Evolutionary conservation across 2,797 vertebrate species (phyloP), one percentile per base, ranked within the genome.

Genomic region (Catamblyrhynchus diadema): DNA sequence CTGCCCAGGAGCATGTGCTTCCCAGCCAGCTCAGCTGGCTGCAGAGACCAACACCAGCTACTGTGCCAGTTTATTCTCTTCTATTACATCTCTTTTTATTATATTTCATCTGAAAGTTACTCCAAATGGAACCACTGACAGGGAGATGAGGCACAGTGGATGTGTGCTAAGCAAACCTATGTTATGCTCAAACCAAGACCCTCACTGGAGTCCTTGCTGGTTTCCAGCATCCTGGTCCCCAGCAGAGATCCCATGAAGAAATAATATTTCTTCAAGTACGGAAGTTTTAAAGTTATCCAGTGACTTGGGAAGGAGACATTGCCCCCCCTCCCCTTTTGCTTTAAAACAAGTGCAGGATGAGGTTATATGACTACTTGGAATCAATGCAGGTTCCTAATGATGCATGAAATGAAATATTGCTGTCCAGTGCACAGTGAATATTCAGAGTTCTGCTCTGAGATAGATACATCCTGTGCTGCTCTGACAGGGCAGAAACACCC

Each of bases 371-470:
- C 81, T 90, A 71, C 30, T 25, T 94, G 93, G 94, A 95, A 96
- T 93, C 92, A 88, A 84, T 90, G 93, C 66, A 62, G 71, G 60
- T 86, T 95, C 73, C 91, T 94, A 96, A 96, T 95, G 92, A 88
- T 80, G 92, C 92, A 85, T 95, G 91, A 96, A 96, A 95, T 96
- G 92, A 96, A 96, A 93, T 92, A 94, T 62, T 93, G 93, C 92
- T 93, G 81, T 86, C 91, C 80, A 83, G 69, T 24, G 51, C 87
- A 42, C 94, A 85, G 89, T 57, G 87, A 93, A 72, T 91, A 81
- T 75, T 81, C 84, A 67, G 50, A 47, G 60, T 56, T 93, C 67
- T 92, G 86, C 81, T 93, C 53, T 28, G 2, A 39, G 56, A 94
- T 54, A 81, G 86, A 88, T 74, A 72, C 60, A 90, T 92, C 88